A percentile compares a stretch with the other conserved stretches of the same genome.
Conservation (phyloP, 2,113 vertebrate species). For the Microtus ochrogaster region DNA sequence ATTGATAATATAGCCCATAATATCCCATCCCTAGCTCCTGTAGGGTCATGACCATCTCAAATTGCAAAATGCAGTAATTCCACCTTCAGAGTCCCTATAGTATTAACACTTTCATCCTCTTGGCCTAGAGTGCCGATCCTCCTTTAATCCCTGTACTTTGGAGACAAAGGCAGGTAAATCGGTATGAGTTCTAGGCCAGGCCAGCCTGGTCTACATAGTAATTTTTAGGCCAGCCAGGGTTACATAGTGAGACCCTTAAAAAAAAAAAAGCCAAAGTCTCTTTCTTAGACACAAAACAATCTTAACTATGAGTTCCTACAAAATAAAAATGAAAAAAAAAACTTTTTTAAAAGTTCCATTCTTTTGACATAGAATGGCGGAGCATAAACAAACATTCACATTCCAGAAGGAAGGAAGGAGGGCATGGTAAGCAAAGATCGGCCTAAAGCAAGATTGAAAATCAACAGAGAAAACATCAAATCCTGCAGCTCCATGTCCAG, state of each 20-base stretch:
- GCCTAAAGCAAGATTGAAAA: not conserved
- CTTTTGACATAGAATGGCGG: not conserved
- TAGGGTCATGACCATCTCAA: not conserved
- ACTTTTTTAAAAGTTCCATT: not conserved
- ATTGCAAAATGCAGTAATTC: not conserved
- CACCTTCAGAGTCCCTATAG: not conserved
- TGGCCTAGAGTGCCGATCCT: not conserved
- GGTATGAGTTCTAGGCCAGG: not conserved
- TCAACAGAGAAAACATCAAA: not conserved
- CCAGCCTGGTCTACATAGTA: not conserved
- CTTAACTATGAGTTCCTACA: not conserved
- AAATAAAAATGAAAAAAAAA: not conserved
- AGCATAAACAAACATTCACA: not conserved
- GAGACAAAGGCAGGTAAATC: not conserved
- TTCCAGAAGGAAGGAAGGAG: not conserved
- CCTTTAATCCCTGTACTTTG: not conserved
- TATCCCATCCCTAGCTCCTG: not conserved
- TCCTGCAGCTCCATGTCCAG: not conserved
- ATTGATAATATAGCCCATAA: not conserved
- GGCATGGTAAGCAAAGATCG: not conserved
- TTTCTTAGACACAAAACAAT: not conserved
- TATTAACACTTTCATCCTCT: not conserved
- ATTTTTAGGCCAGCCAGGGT: not conserved
- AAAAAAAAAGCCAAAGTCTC: not conserved
- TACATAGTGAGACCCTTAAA: not conserved